Conservation (phyloP, 2,113 vertebrate species). For the Choloepus hoffmanni region DNA sequence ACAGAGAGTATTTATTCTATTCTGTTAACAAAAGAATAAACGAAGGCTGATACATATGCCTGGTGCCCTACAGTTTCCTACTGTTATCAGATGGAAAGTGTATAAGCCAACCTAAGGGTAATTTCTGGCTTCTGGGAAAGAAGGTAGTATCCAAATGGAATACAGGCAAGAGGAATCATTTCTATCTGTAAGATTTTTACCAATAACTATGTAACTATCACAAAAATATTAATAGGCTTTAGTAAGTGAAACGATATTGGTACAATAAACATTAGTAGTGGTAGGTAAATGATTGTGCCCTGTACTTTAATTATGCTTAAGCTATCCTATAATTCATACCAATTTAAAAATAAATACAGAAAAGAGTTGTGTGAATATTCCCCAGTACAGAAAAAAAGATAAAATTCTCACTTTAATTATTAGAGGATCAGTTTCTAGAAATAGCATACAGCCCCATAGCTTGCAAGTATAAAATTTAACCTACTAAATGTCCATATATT, state of each 20-base stretch:
- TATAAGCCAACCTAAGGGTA: too few relatives aligned
- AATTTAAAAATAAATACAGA: conserved; percentile 3
- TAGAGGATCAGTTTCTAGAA: neutral
- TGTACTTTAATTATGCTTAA: neutral
- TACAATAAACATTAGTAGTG: neutral
- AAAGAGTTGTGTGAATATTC: neutral
- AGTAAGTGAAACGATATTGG: neutral
- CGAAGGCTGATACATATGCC: neutral
- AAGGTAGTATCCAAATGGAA: neutral
- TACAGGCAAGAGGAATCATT: neutral
- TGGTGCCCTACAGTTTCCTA: neutral
- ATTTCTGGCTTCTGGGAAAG: too few relatives aligned
- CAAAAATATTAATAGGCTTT: neutral
- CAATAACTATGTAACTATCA: neutral
- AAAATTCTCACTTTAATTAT: conserved; percentile 26
- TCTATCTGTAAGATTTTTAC: neutral
- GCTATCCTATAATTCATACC: neutral
- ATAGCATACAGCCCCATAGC: neutral
- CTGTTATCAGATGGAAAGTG: too few relatives aligned
- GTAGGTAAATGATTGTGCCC: neutral
- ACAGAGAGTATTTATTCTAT: neutral
- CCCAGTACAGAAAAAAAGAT: neutral
- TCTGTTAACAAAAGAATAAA: neutral
- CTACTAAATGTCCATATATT: neutral
- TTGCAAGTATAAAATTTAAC: neutral